A percentile compares a stretch with the other conserved stretches of the same genome.
Conservation (phyloP, 2,888 invertebrate species). For the Gortyna flavago region DNA sequence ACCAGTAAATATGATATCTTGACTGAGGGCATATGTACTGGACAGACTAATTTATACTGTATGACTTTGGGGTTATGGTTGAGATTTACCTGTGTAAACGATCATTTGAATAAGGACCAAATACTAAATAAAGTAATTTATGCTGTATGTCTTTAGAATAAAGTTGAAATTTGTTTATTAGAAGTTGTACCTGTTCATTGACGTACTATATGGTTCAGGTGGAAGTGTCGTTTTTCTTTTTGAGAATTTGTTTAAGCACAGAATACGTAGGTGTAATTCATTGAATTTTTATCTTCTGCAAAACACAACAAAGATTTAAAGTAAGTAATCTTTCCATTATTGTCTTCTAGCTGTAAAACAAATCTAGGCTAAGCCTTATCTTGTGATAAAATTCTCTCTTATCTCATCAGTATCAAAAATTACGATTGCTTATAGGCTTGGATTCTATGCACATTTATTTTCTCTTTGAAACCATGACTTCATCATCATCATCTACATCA, state of each 20-base stretch:
- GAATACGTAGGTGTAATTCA: not conserved
- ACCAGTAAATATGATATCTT: conserved; percentile 48
- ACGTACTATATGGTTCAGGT: not conserved
- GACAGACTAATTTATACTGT: not conserved
- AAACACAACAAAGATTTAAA: not conserved
- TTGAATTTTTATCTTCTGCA: not conserved
- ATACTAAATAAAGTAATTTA: not conserved
- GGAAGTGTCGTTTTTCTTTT: not conserved
- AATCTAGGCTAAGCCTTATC: conserved; percentile 3
- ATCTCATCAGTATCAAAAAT: not conserved
- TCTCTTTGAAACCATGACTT: not conserved
- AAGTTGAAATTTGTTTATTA: not conserved
- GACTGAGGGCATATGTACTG: conserved; percentile 26
- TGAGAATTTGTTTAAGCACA: not conserved
- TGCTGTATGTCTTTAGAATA: not conserved
- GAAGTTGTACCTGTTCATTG: not conserved
- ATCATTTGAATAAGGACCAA: not conserved
- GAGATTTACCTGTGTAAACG: not conserved
- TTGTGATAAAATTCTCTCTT: not conserved
- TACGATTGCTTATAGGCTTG: not conserved
- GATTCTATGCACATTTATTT: not conserved
- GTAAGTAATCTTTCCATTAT: conserved; percentile 6
- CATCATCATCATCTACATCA: not conserved
- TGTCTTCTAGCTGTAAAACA: not conserved
- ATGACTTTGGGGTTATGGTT: conserved; percentile 4